These are phyloP conservation scores for Euwallacea fornicatus DNA, from an alignment of 1,140 invertebrate species.

Conservation along the genomic window DNA sequence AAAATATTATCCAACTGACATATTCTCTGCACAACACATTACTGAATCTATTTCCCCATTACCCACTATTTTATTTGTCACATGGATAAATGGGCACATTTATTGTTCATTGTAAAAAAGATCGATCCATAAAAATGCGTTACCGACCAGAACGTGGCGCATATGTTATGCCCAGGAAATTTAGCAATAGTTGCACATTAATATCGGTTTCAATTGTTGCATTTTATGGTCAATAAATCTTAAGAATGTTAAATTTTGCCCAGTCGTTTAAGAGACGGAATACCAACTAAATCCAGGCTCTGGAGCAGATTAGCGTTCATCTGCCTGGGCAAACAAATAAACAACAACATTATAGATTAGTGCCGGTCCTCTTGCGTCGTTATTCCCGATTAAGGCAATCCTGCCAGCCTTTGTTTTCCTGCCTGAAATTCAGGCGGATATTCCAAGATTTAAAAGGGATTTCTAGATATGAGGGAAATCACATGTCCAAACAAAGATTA, in stretches of 20 bases:
- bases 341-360: slow-evolving; percentile 10
- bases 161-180: no score
- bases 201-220: no score
- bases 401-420: not conserved
- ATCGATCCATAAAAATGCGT: no score
- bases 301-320: slow-evolving; percentile 5
- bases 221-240: not conserved
- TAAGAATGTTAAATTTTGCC: slow-evolving; percentile 9
- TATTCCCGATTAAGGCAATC: slow-evolving; percentile 11
- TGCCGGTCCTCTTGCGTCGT: slow-evolving; percentile 11
- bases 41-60: slow-evolving; percentile 4
- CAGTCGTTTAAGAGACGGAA: slow-evolving; percentile 7
- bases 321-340: slow-evolving; percentile 11
- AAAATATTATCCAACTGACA: slow-evolving; percentile 17
- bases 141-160: no score
- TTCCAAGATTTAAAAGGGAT: no score
- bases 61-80: slow-evolving; percentile 2
- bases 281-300: slow-evolving; percentile 6
- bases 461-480: no score
- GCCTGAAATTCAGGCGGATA: no score
- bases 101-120: not conserved
- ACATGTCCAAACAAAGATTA: no score
- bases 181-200: no score
- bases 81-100: not conserved
- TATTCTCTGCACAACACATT: slow-evolving; percentile 14